Evolutionary conservation across 2,797 vertebrate species (phyloP).

Genomic region (Gymnocypris eckloni): DNA sequence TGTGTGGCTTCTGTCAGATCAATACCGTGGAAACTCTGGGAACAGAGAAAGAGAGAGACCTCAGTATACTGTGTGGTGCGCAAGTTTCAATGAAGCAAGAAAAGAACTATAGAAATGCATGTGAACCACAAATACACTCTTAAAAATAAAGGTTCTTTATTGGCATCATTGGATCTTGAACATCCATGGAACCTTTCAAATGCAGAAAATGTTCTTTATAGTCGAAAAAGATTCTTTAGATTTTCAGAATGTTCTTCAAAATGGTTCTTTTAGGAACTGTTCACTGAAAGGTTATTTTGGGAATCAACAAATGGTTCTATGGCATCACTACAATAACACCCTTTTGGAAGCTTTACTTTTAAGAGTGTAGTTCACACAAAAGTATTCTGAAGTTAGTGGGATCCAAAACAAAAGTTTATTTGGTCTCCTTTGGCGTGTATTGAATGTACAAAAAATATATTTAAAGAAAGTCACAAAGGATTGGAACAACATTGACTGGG

Average conservation of each 20-base stretch:
- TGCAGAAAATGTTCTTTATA: background rate
- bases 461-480: background rate
- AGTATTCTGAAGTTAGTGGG: background rate
- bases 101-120: background rate
- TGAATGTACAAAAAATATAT: background rate
- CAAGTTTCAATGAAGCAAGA: background rate
- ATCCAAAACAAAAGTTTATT: background rate
- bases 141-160: no score
- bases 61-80: background rate
- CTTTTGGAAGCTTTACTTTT: background rate
- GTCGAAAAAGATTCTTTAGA: background rate
- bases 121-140: background rate
- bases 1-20: slow-evolving; percentile 69
- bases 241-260: background rate
- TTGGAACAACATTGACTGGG: background rate
- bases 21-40: slow-evolving; percentile 74
- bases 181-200: background rate
- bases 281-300: background rate
- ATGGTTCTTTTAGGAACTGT: background rate
- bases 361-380: background rate
- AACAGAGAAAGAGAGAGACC: background rate
- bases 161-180: no score
- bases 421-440: background rate
- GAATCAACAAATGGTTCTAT: background rate
- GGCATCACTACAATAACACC: background rate